A percentile compares a stretch with the other conserved stretches of the same genome.
phyloP scores from a whole-genome alignment of 2,888 invertebrate species.

The Lepidonotus clava region DNA sequence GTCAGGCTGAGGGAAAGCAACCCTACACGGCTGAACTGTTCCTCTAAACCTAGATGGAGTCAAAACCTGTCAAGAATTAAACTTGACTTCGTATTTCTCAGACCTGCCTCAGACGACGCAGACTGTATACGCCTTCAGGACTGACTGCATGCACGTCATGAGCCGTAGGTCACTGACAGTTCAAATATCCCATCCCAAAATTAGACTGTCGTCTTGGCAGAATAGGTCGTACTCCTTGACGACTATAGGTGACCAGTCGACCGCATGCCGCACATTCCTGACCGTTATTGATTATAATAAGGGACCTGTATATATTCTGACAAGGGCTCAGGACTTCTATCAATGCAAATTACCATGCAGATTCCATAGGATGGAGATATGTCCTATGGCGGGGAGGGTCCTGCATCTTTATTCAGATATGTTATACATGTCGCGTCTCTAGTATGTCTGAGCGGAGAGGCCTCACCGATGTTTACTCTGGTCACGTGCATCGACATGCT shows the following conservation, averaged over 20 bases:
- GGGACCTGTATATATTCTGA: background rate
- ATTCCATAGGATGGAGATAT: background rate
- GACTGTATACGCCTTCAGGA: too few relatives aligned
- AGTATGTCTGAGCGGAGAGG: background rate
- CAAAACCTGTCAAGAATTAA: too few relatives aligned
- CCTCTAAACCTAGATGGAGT: too few relatives aligned
- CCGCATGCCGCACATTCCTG: background rate
- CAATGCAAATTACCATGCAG: background rate
- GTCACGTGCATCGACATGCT: background rate
- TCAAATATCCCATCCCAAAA: background rate
- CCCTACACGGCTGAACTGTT: too few relatives aligned
- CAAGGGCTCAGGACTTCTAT: too few relatives aligned
- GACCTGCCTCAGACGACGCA: too few relatives aligned
- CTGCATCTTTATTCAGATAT: background rate
- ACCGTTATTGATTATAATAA: background rate
- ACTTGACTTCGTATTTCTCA: too few relatives aligned
- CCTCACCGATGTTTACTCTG: background rate
- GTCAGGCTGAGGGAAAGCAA: too few relatives aligned
- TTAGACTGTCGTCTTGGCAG: background rate
- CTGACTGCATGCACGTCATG: background rate
- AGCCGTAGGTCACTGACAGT: background rate
- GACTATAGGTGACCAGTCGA: background rate
- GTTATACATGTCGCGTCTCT: background rate
- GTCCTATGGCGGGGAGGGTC: background rate
- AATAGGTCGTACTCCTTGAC: too few relatives aligned